phyloP scores from a whole-genome alignment of 2,113 vertebrate genomes.

The Natator depressus region DNA sequence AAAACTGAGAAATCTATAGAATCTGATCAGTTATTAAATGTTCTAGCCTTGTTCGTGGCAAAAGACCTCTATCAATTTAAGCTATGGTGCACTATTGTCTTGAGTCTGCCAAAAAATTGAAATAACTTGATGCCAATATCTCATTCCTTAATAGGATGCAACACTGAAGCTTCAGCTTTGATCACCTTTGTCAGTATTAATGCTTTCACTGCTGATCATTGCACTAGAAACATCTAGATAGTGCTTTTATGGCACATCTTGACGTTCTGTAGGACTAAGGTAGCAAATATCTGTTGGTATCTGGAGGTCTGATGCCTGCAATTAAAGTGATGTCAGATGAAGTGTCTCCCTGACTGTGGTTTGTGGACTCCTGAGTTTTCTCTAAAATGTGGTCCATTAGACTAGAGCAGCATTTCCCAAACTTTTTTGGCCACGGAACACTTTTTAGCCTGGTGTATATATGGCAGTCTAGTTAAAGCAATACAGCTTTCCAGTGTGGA shows the following conservation, averaged over 20 bases:
- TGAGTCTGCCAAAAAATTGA: not conserved
- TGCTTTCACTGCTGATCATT: accelerated
- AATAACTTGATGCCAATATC: not conserved
- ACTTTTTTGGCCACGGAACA: too few relatives aligned
- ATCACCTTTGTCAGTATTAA: not conserved
- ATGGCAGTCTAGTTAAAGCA: not conserved
- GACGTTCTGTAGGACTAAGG: not conserved
- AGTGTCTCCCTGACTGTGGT: not conserved
- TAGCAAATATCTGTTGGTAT: too few relatives aligned
- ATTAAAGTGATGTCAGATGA: not conserved
- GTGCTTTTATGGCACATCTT: not conserved
- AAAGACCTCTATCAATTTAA: too few relatives aligned
- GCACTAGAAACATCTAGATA: accelerated
- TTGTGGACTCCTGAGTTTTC: not conserved
- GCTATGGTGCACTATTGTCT: not conserved
- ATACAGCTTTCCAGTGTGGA: accelerated
- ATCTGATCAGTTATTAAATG: not conserved
- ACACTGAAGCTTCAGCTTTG: not conserved
- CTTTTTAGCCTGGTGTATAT: too few relatives aligned
- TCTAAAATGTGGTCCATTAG: not conserved
- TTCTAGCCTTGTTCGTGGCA: not conserved
- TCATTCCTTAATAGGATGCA: not conserved
- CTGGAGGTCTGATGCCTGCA: too few relatives aligned
- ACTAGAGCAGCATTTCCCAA: not conserved
- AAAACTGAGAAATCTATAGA: not conserved